phyloP scores from a whole-genome alignment of 1,140 invertebrate genomes.

The Drosophila takahashii region DNA sequence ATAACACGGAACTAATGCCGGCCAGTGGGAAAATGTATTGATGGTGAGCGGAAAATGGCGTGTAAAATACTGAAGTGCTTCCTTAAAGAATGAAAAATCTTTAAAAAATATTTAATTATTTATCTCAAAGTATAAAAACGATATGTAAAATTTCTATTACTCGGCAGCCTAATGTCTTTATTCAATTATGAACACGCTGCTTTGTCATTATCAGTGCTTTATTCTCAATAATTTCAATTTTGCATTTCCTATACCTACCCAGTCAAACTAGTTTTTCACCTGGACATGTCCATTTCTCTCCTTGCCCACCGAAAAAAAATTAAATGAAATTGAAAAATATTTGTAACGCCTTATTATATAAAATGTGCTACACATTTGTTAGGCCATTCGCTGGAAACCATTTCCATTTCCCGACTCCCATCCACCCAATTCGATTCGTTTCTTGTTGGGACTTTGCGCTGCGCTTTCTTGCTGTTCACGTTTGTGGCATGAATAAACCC shows the following conservation, averaged over 20 bases:
- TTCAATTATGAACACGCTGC: conserved; percentile 19
- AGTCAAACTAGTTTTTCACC: conserved; percentile 39
- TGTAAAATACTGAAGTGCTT: not conserved
- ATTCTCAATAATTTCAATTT: conserved; percentile 28
- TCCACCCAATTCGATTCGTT: conserved; percentile 4
- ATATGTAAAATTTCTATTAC: not conserved
- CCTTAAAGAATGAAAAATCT: not conserved
- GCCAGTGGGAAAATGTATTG: conserved; percentile 11
- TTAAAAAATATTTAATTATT: not conserved
- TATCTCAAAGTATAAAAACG: not conserved
- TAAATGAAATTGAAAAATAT: conserved; percentile 80
- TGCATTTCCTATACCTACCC: conserved; percentile 30
- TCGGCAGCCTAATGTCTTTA: conserved; percentile 2
- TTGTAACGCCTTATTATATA: conserved; percentile 80
- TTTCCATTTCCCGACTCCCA: conserved; percentile 77
- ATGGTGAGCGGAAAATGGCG: not conserved
- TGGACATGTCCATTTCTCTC: conserved; percentile 22
- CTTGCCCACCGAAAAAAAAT: conserved; percentile 23
- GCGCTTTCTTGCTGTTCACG: conserved; percentile 64
- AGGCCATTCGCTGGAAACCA: conserved; percentile 62
- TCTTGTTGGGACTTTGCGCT: conserved; percentile 29
- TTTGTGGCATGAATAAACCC: conserved; percentile 76
- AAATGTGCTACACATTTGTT: conserved; percentile 77
- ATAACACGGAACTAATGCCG: conserved; percentile 13
- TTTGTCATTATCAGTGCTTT: conserved; percentile 19